phyloP scores from a whole-genome alignment of 2,113 vertebrate species.

The Piliocolobus tephrosceles region DNA sequence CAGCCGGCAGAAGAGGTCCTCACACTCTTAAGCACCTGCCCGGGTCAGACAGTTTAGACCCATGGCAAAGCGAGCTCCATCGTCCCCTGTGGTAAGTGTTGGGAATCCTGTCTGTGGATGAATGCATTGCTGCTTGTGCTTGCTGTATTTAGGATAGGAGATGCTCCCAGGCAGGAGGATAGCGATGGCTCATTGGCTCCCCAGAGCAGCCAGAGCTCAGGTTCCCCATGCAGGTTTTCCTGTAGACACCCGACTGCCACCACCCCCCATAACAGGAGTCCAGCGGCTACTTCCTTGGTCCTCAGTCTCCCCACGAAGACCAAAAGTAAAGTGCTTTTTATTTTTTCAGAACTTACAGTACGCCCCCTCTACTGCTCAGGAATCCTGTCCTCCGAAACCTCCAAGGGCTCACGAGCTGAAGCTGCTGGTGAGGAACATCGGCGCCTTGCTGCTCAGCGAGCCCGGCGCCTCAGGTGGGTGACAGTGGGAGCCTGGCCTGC shows the following conservation, averaged over 20 bases:
- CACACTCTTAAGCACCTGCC: background rate
- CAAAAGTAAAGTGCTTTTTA: too few species aligned
- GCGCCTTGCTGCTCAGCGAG: constrained; percentile 79
- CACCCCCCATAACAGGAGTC: rapidly evolving
- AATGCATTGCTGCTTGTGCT: rapidly evolving
- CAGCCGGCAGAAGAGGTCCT: background rate
- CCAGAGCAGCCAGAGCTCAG: too few species aligned
- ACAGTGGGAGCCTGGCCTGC: rapidly evolving
- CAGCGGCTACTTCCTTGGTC: rapidly evolving
- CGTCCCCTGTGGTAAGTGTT: rapidly evolving
- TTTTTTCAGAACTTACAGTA: constrained; percentile 83
- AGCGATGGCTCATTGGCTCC: rapidly evolving
- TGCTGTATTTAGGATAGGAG: background rate
- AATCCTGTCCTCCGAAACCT: constrained; percentile 93
- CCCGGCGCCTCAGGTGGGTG: constrained; percentile 87
- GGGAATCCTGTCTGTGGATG: background rate
- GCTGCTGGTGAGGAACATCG: constrained; percentile 92
- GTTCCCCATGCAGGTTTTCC: too few species aligned
- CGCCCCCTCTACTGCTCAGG: constrained; percentile 73
- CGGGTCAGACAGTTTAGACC: background rate
- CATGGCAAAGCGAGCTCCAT: background rate
- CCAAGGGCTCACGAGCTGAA: constrained; percentile 95
- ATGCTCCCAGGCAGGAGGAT: background rate
- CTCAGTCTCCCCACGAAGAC: rapidly evolving
- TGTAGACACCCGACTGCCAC: rapidly evolving